These are phyloP conservation scores for Geophilus truncorum DNA, from an alignment of 2,888 invertebrate genomes.

Conservation along the genomic window DNA sequence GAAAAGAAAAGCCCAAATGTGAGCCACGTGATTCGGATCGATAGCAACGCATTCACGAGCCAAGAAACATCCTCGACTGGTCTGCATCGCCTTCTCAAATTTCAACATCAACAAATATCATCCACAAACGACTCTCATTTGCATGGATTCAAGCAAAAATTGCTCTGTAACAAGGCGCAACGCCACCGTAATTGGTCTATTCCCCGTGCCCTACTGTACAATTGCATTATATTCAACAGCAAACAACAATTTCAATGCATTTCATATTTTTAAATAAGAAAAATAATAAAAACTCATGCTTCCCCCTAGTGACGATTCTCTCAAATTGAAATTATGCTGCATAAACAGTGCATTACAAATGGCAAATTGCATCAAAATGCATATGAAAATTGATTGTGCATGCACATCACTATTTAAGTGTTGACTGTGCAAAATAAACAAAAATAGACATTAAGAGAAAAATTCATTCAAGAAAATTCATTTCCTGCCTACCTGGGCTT, in stretches of 20 bases:
- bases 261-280: too few species aligned
- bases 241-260: too few species aligned
- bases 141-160: background rate
- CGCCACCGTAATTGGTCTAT: background rate
- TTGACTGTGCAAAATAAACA: background rate
- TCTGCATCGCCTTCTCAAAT: background rate
- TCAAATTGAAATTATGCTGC: too few species aligned
- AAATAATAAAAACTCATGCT: too few species aligned
- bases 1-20: background rate
- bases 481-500: conserved; percentile 10
- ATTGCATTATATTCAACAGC: too few species aligned
- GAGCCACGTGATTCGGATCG: background rate
- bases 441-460: background rate
- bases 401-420: background rate
- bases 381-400: background rate
- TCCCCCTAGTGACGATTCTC: too few species aligned
- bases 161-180: background rate
- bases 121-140: background rate
- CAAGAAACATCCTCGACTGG: background rate
- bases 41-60: background rate
- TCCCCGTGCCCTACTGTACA: background rate
- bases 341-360: conserved; percentile 5
- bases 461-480: conserved; percentile 18
- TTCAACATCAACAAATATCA: conserved; percentile 7
- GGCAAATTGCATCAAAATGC: too few species aligned